Evolutionary conservation across 2,797 vertebrate species (phyloP).

Genomic region (Hyperoplus lanceolatus): DNA sequence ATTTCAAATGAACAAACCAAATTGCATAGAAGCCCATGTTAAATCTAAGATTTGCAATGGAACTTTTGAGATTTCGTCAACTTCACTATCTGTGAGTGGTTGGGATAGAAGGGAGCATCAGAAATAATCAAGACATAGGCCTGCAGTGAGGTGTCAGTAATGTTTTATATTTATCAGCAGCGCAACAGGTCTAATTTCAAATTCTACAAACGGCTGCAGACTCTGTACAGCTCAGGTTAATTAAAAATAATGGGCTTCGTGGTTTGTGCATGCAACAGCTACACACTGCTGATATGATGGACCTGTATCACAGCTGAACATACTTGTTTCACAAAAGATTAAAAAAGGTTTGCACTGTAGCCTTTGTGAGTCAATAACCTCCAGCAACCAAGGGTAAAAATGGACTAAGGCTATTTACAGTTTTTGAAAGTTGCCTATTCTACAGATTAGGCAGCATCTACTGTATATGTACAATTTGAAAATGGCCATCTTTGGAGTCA

Average conservation of each 20-base stretch:
- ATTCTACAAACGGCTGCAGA: conserved; percentile 38
- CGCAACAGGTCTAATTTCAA: conserved; percentile 15
- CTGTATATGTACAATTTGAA: background rate
- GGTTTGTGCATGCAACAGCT: conserved; percentile 35
- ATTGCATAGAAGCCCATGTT: background rate
- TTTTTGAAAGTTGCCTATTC: background rate
- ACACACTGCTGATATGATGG: conserved; percentile 17
- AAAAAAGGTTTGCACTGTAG: background rate
- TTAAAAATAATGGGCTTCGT: conserved; percentile 64
- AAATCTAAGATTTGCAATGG: conserved; percentile 15
- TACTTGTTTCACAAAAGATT: conserved; percentile 17
- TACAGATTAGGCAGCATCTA: background rate
- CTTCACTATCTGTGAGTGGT: background rate
- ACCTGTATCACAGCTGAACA: conserved; percentile 14
- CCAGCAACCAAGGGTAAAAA: background rate
- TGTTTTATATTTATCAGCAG: conserved; percentile 23
- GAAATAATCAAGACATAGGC: background rate
- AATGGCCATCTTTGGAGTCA: background rate
- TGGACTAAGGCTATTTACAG: background rate
- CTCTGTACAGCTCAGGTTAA: conserved; percentile 27
- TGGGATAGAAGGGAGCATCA: background rate
- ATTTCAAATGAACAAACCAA: conserved; percentile 23
- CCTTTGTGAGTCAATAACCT: background rate
- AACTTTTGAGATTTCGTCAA: background rate
- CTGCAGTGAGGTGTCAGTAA: conserved; percentile 16